Base-by-base conservation (phyloP, 2,888 invertebrate genomes). In the Lacanobia oleracea region DNA sequence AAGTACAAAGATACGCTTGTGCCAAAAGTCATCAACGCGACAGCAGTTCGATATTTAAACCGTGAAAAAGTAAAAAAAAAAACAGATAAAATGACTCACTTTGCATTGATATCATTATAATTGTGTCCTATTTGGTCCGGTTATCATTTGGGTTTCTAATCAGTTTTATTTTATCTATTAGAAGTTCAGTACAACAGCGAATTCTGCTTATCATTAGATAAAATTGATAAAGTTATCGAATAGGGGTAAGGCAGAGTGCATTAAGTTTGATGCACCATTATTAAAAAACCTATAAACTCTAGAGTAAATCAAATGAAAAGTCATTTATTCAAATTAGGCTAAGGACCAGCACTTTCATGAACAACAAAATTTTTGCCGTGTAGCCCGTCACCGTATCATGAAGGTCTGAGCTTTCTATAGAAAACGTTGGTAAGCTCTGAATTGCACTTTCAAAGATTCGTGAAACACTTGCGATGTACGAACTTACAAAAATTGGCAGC, bases 181-280 rank as follows among this genome's bases (percentile, higher is more conserved):
- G 45, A 40, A 60, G 48, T 37, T 57, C 27, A 62, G 69, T 21
- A 57, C 74, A 54, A 67, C 12, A 51, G 37, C n/a, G 40, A 54
- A n/a, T 40, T 23, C 51, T 27, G n/a, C 51, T 73, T 73, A 77
- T 78, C 73, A 51, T 40, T 56, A 62, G 65, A 76, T 76, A 66
- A 77, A 48, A 65, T 37, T 62, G 61, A 62, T 57, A 50, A 48
- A 21, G n/a, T 45, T n/a, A 43, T 43, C 21, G 48, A 66, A 16
- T 27, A 18, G 40, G 21, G 40, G 51, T 45, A 23, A 23, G 8
- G 23, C 9, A n/a, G 18, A 37, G 10, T 59, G 59, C 53, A 67
- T 21, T n/a, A 33, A 40, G 6, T 56, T 54, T 1, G 27, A 18
- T 72, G 54, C 21, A 50, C 14, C 0, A 10, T 48, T 9, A 43